Evolutionary conservation across 2,888 invertebrate species (phyloP), one percentile per base, ranked within the genome.

Genomic region (Antheraea assamensis): DNA sequence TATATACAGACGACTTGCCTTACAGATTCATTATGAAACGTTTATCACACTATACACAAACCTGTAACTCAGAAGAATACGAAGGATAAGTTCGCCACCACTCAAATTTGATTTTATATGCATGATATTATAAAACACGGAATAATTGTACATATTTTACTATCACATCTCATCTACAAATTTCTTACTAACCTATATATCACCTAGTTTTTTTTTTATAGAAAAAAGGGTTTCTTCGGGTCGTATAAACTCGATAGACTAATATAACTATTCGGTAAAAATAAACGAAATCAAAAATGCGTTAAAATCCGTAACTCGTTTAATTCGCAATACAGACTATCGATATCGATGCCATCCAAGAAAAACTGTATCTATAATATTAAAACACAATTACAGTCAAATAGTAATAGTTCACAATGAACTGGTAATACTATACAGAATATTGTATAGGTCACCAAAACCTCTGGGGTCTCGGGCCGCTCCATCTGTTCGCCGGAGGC

Each of bases 361-460:
- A 47, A 72, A 24, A 61, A 64, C 3, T 13, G 31, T 35, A 68
- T 35, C 21, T 68, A 21, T 68, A 35, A 35, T 35, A 68, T 68
- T 35, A 31, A 21, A 68, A 64, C 35, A 68, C n/a, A 68, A 68
- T 35, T 68, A 35, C 35, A 72, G 55, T 58, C 21, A 55, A n/a
- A 75, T 73, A 76, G 17, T 27, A 15, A 27, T 64, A 64, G 61
- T 15, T 27, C 35, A 71, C 61, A 70, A 30, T 31, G 74, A 70
- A 68, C 21, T 71, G 49, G 71, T 75, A 76, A 73, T 82, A 84
- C 82, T 80, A 79, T 76, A 79, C 81, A 78, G 81, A 79, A 74
- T 75, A 77, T 75, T 27, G 58, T 71, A 71, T 64, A 31, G n/a
- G 61, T 93, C 93, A 94, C 94, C 94, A 95, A 87, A 95, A 87